phyloP scores from a whole-genome alignment of 1,140 invertebrate genomes.

The Pogonomyrmex californicus region DNA sequence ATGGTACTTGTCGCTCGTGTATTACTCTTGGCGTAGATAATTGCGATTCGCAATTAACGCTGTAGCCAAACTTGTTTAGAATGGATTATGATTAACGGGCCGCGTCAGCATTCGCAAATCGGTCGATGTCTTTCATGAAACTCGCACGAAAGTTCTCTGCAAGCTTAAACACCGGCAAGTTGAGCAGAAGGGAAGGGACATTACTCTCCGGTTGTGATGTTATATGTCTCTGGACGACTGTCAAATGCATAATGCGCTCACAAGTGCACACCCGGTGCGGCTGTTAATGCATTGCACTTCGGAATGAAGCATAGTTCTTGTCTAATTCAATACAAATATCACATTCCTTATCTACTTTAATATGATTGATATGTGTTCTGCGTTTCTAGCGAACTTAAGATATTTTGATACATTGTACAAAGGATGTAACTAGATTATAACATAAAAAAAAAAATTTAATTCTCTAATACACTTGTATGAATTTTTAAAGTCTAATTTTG shows the following conservation, averaged over 20 bases:
- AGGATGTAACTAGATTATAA: neutral
- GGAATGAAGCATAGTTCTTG: slow-evolving; percentile 59
- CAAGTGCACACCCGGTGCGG: slow-evolving; percentile 54
- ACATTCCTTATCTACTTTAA: slow-evolving; percentile 57
- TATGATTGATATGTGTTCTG: slow-evolving; percentile 33
- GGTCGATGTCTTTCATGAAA: slow-evolving; percentile 55
- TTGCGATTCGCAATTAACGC: slow-evolving; percentile 51
- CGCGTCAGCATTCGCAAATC: slow-evolving; percentile 51
- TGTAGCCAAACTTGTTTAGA: slow-evolving; percentile 48
- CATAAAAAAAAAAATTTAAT: neutral
- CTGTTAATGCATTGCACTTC: slow-evolving; percentile 60
- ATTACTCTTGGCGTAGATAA: slow-evolving; percentile 47
- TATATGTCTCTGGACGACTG: slow-evolving; percentile 60
- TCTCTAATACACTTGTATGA: neutral
- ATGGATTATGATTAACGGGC: slow-evolving; percentile 58
- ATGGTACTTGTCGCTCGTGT: slow-evolving; percentile 33
- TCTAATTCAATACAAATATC: slow-evolving; percentile 62
- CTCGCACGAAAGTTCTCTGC: slow-evolving; percentile 42
- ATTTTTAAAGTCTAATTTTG: neutral
- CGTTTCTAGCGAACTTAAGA: neutral
- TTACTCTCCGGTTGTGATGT: slow-evolving; percentile 59
- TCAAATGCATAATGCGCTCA: slow-evolving; percentile 65
- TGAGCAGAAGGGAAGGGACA: slow-evolving; percentile 51
- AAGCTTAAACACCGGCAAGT: slow-evolving; percentile 56
- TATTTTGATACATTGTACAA: neutral